phyloP scores from a whole-genome alignment of 2,113 vertebrate genomes.

The Casuarius casuarius region DNA sequence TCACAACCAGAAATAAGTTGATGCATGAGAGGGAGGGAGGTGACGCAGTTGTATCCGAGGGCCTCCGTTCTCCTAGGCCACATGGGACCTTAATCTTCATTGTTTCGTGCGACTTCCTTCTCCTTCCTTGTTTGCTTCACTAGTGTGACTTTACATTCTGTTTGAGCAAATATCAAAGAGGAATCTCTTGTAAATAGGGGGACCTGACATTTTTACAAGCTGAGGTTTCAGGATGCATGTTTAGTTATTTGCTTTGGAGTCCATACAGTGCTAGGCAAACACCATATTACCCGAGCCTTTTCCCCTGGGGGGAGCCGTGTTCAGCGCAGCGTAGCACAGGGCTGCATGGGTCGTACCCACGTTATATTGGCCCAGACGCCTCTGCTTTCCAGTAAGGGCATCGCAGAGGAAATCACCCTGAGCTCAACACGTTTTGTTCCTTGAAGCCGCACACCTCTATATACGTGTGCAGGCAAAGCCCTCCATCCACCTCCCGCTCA shows the following conservation, averaged over 20 bases:
- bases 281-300: not conserved
- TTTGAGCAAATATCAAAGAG: constrained; percentile 61
- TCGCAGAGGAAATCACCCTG: not conserved
- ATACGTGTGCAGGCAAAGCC: not conserved
- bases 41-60: accelerated
- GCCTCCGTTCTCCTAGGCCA: not conserved
- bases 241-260: constrained; percentile 64
- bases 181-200: constrained; percentile 59
- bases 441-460: not conserved
- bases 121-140: constrained; percentile 40
- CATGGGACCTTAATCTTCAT: constrained; percentile 6
- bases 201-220: constrained; percentile 56
- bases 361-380: not conserved
- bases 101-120: constrained; percentile 52
- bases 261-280: constrained; percentile 10
- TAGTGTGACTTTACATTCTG: constrained; percentile 55
- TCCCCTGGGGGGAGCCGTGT: not conserved
- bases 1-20: not conserved
- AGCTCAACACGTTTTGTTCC: not conserved
- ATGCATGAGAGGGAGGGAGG: not conserved
- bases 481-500: not conserved
- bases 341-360: not conserved
- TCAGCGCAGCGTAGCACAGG: not conserved
- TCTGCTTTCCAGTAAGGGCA: not conserved
- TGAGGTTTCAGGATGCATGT: constrained; percentile 21